Percentiles rank a stretch among this genome's conserved stretches.
These are phyloP conservation scores for Gallinago jamesoni DNA, from an alignment of 2,113 vertebrate genomes.

Conservation along the genomic window DNA sequence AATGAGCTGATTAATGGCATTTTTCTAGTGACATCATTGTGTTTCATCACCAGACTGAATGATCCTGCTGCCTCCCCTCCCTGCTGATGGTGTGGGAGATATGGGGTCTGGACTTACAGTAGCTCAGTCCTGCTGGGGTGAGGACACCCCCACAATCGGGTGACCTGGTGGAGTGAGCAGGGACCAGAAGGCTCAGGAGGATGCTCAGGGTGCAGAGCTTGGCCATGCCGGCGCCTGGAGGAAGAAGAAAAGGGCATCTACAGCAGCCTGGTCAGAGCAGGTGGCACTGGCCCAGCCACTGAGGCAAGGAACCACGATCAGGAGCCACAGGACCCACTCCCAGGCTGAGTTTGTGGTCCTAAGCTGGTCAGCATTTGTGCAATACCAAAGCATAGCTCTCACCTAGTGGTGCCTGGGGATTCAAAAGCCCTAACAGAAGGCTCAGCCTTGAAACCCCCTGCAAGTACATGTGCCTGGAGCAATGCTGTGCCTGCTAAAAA, in stretches of 20 bases:
- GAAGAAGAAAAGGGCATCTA: neutral
- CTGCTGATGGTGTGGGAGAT: fast-evolving
- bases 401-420: fast-evolving
- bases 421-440: neutral
- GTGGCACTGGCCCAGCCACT: too few relatives aligned
- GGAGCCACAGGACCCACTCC: neutral
- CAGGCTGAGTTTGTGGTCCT: fast-evolving
- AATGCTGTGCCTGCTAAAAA: fast-evolving
- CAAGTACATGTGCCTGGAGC: neutral
- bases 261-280: neutral
- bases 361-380: neutral
- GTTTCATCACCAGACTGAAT: fast-evolving
- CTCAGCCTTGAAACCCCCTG: neutral
- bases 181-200: constrained; percentile 29
- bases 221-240: fast-evolving
- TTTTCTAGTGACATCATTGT: neutral
- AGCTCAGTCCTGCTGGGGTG: neutral
- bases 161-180: neutral
- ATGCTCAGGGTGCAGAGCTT: neutral
- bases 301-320: fast-evolving
- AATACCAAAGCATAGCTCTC: fast-evolving
- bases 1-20: fast-evolving
- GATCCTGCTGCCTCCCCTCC: neutral
- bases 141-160: constrained; percentile 9
- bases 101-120: neutral